Evolutionary conservation across 1,140 invertebrate species (phyloP), one percentile per base, ranked within the genome.

Genomic region (Harpegnathos saltator): DNA sequence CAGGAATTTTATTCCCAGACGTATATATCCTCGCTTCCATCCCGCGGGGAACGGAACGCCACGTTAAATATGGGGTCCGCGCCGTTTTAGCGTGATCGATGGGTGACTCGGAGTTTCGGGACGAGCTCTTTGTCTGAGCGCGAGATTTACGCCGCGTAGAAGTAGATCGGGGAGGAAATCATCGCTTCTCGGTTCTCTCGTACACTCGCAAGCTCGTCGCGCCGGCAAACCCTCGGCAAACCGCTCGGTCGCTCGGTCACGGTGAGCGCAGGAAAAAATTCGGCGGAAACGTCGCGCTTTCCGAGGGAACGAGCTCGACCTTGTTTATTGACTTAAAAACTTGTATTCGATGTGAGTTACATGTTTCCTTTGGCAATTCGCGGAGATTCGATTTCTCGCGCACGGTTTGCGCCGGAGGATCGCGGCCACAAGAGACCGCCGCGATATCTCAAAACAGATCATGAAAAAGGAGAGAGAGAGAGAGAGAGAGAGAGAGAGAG

Each of bases 1-100:
- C 68, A 81, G 63, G 58, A 82, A 73, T 73, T 82, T 81, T 82
- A 82, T 82, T 73, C 68, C 38, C 54, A 62, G 78, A 62, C 38
- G 44, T 69, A 81, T 81, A 78, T 78, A 78, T 78, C 26, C 29
- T 19, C 29, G 29, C 48, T 58, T 58, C 52, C 22, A 44, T 52
- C 26, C 24, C 17, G 24, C 48, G 33, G 11, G 33, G 33, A 44
- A 78, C 33, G 52, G 29, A 68, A 77, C 3, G 29, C 17, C 75
- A 33, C 52, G 75, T 78, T 78, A 78, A 78, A 78, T 78, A 69
- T 78, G 69, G 17, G 48, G 29, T 69, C 22, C 22, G 50, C 29
- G 22, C 12, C 33, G 52, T 78, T 78, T 78, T 44, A 44, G 29
- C 56, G 63, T 33, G 52, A 78, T 78, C 75, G 52, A 78, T 78